Base-by-base conservation (phyloP, 2,888 invertebrate species). In the Tenthredo amoena region DNA sequence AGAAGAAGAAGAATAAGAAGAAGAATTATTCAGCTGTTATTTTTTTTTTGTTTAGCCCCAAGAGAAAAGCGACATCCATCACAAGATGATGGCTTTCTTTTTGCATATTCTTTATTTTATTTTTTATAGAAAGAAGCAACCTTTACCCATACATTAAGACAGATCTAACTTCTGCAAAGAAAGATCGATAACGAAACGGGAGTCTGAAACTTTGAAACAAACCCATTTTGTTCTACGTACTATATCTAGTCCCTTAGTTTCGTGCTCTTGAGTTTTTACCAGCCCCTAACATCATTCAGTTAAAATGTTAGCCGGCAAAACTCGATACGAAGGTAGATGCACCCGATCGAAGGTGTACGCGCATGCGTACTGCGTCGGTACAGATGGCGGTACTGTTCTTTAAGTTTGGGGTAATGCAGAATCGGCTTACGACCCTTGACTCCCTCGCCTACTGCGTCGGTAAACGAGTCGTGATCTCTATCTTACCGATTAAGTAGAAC, bases 261-360 rank as follows among this genome's bases (percentile, higher is more conserved):
- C n/a, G 71, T 71, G 9, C 31, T n/a, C 37, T 71, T 31, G 71
- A 71, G 26, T 77, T 31, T 34, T 50, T 34, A 34, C 50, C 31
- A 77, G 47, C 34, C 81, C 37, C 40, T 37, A 81, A 62, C n/a
- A 81, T 81, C 81, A 26, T 34, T 12, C 18, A 3, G 68, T 21
- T 26, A 47, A 47, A 43, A 68, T 18, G 34, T 50, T 83, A 37
- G 68, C 82, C 72, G 65, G 83, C 65, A 50, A 76, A 84, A 85
- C 72, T 85, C 85, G 85, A 85, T 85, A 88, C 86, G 83, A 82
- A 34, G 65, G 47, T 74, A 43, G 84, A 47, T 85, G 72, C 87
- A 90, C 87, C 86, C 90, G 92, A 91, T 91, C 91, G 91, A 91
- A 91, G 88, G 85, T 82, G 85, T 87, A 86, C 87, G 92, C 93